A percentile compares a stretch with the other conserved stretches of the same genome.
These are phyloP conservation scores for Heliconius ismenius DNA, from an alignment of 2,888 invertebrate genomes.

Conservation along the genomic window DNA sequence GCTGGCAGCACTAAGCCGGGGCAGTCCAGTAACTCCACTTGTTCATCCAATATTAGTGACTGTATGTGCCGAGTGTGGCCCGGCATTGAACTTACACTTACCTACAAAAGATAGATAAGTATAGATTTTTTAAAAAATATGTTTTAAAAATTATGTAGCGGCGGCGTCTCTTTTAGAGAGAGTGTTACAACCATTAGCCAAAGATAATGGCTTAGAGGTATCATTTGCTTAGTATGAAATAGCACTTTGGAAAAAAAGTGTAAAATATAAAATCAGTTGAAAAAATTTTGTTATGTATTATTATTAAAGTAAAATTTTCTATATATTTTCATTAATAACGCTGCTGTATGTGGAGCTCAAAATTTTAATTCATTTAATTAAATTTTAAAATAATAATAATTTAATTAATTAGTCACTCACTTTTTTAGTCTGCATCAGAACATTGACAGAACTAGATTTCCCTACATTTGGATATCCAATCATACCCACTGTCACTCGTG, in stretches of 20 bases:
- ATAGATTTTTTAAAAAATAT: neutral
- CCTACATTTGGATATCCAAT: conserved; percentile 99
- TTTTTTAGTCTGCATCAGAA: conserved; percentile 91
- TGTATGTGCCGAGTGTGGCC: conserved; percentile 99
- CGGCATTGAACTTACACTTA: conserved; percentile 97
- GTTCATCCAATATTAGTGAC: conserved; percentile 90
- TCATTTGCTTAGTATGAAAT: too few species aligned
- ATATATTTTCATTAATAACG: too few species aligned
- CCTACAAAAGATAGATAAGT: conserved; percentile 52
- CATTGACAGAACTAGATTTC: conserved; percentile 99
- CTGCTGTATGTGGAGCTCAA: too few species aligned
- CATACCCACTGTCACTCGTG: conserved; percentile 91
- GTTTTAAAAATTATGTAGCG: too few species aligned
- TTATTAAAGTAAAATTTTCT: too few species aligned
- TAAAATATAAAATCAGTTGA: too few species aligned
- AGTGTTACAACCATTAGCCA: too few species aligned
- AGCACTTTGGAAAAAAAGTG: too few species aligned
- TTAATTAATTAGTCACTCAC: conserved; percentile 60
- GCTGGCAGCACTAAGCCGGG: conserved; percentile 99
- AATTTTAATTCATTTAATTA: too few species aligned
- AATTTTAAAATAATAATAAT: neutral
- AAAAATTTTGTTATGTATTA: too few species aligned
- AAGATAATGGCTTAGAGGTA: too few species aligned
- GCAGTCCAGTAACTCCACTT: conserved; percentile 95
- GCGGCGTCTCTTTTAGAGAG: too few species aligned